Evolutionary conservation across 1,140 invertebrate genomes (phyloP), one percentile per base, ranked within the genome.

Genomic region (Brachionus paranguensis): DNA sequence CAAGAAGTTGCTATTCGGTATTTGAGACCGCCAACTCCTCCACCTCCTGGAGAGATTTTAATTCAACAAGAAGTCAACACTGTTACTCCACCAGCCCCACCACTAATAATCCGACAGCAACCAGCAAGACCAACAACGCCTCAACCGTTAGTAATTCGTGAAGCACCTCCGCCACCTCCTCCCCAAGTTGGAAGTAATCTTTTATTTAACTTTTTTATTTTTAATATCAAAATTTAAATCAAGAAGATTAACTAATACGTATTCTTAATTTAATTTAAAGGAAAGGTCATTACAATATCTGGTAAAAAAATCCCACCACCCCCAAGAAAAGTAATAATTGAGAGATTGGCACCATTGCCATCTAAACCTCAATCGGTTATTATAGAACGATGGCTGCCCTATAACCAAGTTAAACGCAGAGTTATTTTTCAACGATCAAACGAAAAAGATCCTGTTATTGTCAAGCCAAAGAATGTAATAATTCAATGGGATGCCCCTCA

Each of bases 11-110:
- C 72, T 12, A 72, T 84, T 70, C 53, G 84, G 43, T 84, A 78
- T 68, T 47, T 84, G 8, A 45, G 43, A 78, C 84, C 84, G n/a
- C 84, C 84, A 70, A 84, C 84, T 45, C 84, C 84, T n/a, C 84
- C 84, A 33, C 41, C 84, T 64, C 72, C 84, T 11, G 84, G 84
- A 14, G 68, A 72, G 55, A 70, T 84, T 29, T 41, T 84, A 60
- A 84, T 84, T 65, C 50, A 68, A 45, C 68, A 84, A 41, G 72
- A 47, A 24, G 17, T 43, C 8, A 43, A 60, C 17, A 60, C 76
- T 27, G 8, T 37, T 37, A 60, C 84, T 3, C 84, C 72, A 37
- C 72, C 84, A 45, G 72, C 84, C 29, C 84, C 84, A 53, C 84
- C 84, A 20, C 8, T 84, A 8, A 47, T 84, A 10, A 64, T 84